Conservation (phyloP, 2,888 invertebrate species). For the Herminia tarsipennalis region DNA sequence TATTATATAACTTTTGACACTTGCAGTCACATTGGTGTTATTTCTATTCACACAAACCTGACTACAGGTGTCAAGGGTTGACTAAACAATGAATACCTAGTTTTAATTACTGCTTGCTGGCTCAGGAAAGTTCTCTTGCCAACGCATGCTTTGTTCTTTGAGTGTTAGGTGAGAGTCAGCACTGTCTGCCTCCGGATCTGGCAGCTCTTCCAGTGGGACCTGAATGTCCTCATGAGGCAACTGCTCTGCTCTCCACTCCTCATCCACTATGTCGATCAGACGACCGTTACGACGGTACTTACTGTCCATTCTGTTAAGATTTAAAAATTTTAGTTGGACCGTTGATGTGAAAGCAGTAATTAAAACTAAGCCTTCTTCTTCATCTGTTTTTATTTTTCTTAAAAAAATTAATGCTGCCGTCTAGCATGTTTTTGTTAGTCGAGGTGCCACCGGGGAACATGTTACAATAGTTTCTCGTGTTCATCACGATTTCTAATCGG, state of each 20-base stretch:
- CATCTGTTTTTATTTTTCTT: not conserved
- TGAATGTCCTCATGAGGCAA: constrained; percentile 92
- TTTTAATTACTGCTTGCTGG: constrained; percentile 75
- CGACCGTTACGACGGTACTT: constrained; percentile 91
- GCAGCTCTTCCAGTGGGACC: constrained; percentile 94
- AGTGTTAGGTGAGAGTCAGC: constrained; percentile 96
- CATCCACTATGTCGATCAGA: constrained; percentile 92
- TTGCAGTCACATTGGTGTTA: too few species aligned
- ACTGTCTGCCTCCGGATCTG: constrained; percentile 97
- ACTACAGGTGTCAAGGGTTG: too few species aligned
- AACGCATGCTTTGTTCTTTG: constrained; percentile 92
- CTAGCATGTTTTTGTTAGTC: too few species aligned
- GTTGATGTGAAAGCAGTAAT: constrained; percentile 69
- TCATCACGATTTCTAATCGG: too few species aligned
- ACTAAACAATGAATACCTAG: constrained; percentile 62
- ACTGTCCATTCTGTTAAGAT: constrained; percentile 88
- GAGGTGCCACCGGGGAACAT: too few species aligned
- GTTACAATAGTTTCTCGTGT: too few species aligned
- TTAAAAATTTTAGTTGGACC: not conserved
- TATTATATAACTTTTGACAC: too few species aligned
- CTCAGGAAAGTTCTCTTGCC: constrained; percentile 87
- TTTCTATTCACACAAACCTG: too few species aligned
- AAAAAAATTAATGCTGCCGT: not conserved
- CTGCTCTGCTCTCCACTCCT: constrained; percentile 94
- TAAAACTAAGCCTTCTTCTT: constrained; percentile 64